Evolutionary conservation across 2,888 invertebrate genomes (phyloP).

Genomic region (Girardia tigrina): DNA sequence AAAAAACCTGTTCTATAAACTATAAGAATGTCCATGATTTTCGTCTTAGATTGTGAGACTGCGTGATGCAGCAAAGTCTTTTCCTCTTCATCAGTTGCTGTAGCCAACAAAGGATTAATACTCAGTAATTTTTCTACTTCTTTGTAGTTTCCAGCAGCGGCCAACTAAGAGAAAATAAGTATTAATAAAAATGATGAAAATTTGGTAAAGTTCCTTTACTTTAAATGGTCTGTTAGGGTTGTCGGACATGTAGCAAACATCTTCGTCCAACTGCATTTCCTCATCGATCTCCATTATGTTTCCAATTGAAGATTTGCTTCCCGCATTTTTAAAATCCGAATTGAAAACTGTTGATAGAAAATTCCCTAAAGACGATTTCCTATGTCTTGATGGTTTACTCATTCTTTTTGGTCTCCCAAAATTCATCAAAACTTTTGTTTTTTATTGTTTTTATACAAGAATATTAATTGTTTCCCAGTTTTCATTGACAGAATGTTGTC

Average conservation of each 20-base stretch:
- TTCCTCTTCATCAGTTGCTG: not conserved
- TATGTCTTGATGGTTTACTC: not conserved
- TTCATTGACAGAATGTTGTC: not conserved
- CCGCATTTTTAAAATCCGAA: not conserved
- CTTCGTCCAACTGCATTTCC: not conserved
- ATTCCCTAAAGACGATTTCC: not conserved
- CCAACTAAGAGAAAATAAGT: not conserved
- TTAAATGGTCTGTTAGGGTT: not conserved
- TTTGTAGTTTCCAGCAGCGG: not conserved
- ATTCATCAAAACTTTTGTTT: too few species aligned
- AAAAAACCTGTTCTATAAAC: slow-evolving; percentile 17
- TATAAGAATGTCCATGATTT: not conserved
- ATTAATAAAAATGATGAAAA: too few species aligned
- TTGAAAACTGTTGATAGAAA: not conserved
- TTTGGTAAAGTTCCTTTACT: too few species aligned
- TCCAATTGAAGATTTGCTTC: not conserved
- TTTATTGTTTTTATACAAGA: too few species aligned
- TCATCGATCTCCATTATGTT: not conserved
- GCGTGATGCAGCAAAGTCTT: not conserved
- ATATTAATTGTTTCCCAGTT: too few species aligned
- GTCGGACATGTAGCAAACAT: not conserved
- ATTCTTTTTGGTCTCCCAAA: too few species aligned
- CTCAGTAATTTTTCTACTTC: slow-evolving; percentile 9
- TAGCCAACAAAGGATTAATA: not conserved
- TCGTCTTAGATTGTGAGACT: not conserved